phyloP scores from a whole-genome alignment of 2,888 invertebrate species.

The Ryuthela nishihirai region DNA sequence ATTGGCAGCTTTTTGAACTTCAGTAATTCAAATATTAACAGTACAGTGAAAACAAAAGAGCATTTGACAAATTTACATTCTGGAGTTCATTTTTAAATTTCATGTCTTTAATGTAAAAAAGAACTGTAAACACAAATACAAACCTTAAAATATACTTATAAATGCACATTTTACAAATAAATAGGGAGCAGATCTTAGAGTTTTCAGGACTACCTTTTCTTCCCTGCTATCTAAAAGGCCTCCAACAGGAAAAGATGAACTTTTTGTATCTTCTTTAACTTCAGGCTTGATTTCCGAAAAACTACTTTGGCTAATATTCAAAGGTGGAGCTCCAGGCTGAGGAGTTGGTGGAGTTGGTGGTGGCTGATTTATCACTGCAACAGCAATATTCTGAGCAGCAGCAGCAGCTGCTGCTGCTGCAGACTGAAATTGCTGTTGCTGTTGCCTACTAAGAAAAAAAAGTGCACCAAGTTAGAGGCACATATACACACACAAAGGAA shows the following conservation, averaged over 20 bases:
- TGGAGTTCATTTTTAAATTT: too few relatives aligned
- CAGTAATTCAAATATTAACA: too few relatives aligned
- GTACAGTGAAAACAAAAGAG: too few relatives aligned
- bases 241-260: neutral
- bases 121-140: neutral
- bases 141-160: neutral
- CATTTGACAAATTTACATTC: too few relatives aligned
- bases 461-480: too few relatives aligned
- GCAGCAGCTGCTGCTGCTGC: conserved; percentile 1
- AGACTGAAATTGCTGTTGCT: conserved; percentile 8
- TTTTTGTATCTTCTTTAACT: conserved; percentile 17
- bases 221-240: conserved; percentile 23
- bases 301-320: neutral
- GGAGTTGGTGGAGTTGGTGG: neutral
- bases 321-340: neutral
- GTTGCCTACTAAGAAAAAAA: neutral
- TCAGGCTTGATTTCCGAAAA: conserved; percentile 21
- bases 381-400: neutral
- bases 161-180: neutral
- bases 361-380: neutral
- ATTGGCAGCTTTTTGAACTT: too few relatives aligned
- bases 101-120: neutral
- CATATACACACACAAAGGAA: too few relatives aligned
- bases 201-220: too few relatives aligned
- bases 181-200: neutral